A percentile compares a stretch with the other conserved stretches of the same genome.
Conservation (phyloP, 2,113 vertebrate species). For the Epinephelus cyanopodus region DNA sequence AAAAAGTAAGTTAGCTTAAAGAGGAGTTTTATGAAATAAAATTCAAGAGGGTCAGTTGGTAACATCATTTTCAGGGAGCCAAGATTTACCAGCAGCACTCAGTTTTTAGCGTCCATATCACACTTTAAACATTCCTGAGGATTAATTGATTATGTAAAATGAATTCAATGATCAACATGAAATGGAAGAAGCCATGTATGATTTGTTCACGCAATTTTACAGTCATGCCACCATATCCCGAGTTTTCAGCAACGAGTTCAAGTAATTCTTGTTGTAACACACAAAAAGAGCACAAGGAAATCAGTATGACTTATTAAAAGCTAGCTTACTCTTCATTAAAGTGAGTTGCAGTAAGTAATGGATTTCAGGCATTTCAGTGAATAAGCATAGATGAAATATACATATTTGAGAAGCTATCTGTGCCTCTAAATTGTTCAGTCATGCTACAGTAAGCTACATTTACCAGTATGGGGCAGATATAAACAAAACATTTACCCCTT, state of each 20-base stretch:
- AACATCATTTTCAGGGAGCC: neutral
- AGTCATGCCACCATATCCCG: neutral
- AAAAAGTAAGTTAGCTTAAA: neutral
- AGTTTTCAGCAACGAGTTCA: neutral
- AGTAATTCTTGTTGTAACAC: slow-evolving; percentile 1
- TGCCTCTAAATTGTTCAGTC: neutral
- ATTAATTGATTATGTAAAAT: neutral
- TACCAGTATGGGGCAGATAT: neutral
- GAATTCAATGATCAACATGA: neutral
- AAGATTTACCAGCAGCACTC: slow-evolving; percentile 10
- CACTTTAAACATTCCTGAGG: neutral
- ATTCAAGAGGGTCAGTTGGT: neutral
- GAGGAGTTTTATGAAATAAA: neutral
- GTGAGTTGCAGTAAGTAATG: neutral
- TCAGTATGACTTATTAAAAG: neutral
- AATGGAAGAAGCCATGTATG: neutral
- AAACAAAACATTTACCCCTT: neutral
- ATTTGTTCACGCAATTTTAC: neutral
- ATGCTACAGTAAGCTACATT: neutral
- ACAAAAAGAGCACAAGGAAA: neutral
- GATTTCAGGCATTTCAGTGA: slow-evolving; percentile 41
- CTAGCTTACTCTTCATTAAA: neutral
- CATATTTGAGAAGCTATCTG: neutral
- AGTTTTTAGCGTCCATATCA: neutral
- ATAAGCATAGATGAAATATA: neutral